phyloP scores from a whole-genome alignment of 2,113 vertebrate genomes.

The Hipposideros armiger region DNA sequence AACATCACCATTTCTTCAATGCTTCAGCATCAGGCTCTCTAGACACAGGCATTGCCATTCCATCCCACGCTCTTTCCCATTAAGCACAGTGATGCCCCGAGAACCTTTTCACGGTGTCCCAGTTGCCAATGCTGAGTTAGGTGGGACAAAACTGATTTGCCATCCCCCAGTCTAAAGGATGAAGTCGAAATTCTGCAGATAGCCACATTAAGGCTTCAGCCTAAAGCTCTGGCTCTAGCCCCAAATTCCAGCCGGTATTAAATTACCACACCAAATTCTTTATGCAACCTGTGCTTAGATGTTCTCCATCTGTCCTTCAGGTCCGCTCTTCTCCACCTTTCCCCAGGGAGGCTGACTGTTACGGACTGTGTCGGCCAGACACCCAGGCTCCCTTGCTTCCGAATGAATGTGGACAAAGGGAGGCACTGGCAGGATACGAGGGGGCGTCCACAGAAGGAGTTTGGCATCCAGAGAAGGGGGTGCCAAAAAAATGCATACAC shows the following conservation, averaged over 20 bases:
- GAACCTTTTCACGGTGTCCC: not conserved
- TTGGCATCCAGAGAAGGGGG: too few species aligned
- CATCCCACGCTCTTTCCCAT: not conserved
- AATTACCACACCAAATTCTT: not conserved
- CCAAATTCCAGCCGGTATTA: not conserved
- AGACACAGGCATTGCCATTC: not conserved
- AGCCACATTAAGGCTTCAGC: not conserved
- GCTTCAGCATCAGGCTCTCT: not conserved
- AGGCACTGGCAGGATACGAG: not conserved
- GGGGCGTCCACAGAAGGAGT: not conserved
- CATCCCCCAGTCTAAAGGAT: not conserved
- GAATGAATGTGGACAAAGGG: not conserved
- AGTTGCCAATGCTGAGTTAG: not conserved
- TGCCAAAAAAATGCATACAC: too few species aligned
- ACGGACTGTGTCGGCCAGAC: too few species aligned
- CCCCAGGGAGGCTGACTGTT: not conserved
- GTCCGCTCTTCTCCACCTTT: not conserved
- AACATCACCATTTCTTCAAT: not conserved
- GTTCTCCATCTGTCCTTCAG: not conserved
- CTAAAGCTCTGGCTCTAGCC: not conserved
- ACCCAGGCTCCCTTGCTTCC: not conserved
- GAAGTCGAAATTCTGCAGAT: conserved; percentile 23
- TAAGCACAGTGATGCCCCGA: not conserved
- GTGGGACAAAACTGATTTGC: not conserved
- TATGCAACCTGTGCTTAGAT: not conserved